A percentile compares a stretch with the other conserved stretches of the same genome.
Conservation (phyloP, 2,888 invertebrate species). For the Drosophila austrosaltans region DNA sequence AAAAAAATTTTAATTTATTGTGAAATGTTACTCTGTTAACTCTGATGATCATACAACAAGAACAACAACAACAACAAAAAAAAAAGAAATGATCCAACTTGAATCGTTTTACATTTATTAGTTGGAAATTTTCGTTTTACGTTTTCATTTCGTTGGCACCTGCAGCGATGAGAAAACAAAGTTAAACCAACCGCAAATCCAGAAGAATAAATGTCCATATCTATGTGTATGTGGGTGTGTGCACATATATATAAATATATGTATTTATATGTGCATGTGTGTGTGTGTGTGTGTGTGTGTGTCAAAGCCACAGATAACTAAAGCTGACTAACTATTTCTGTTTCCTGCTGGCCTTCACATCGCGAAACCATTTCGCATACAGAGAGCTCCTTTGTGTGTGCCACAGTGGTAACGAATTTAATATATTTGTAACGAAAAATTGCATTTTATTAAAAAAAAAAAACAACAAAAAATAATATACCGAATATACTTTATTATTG, state of each 20-base stretch:
- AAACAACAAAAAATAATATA: not conserved
- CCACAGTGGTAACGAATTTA: slow-evolving; percentile 1
- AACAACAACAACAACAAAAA: no score
- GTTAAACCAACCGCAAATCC: slow-evolving; percentile 34
- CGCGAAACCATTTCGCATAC: slow-evolving; percentile 8
- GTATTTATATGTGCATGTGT: slow-evolving; percentile 8
- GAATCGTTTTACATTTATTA: slow-evolving; percentile 3
- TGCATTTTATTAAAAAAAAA: no score
- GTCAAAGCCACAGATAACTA: slow-evolving; percentile 51
- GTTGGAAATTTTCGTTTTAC: slow-evolving; percentile 4
- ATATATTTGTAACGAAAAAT: not conserved
- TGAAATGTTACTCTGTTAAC: not conserved
- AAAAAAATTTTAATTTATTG: not conserved
- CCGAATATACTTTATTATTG: no score
- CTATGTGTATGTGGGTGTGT: slow-evolving; percentile 11
- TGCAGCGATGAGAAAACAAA: slow-evolving; percentile 25
- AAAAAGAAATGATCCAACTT: not conserved
- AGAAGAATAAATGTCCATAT: slow-evolving; percentile 32
- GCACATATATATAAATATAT: not conserved
- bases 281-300: slow-evolving; percentile 9
- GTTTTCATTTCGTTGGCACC: slow-evolving; percentile 14
- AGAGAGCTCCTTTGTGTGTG: not conserved
- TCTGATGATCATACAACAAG: no score
- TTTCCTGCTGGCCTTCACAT: slow-evolving; percentile 38
- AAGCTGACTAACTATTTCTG: slow-evolving; percentile 48